Percentiles rank a stretch among this genome's conserved stretches.
phyloP scores from a whole-genome alignment of 2,797 vertebrate genomes.

The Enteromius radiatus region DNA sequence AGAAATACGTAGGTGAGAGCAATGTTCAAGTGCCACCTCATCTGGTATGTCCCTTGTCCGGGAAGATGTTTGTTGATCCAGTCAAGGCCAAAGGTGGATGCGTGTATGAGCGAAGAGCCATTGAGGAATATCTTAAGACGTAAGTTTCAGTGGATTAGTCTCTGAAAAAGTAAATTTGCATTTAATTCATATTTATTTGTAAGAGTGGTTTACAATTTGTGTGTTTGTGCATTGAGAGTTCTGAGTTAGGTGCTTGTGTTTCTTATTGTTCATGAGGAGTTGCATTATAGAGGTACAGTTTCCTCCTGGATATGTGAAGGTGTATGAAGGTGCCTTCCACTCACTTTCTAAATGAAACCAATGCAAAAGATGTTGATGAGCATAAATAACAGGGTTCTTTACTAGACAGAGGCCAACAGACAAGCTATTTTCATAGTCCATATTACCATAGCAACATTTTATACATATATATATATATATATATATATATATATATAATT shows the following conservation, averaged over 20 bases:
- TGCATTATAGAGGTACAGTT: neutral
- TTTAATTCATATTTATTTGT: neutral
- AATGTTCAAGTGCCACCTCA: neutral
- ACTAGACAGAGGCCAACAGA: neutral
- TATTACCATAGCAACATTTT: neutral
- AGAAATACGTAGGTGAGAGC: constrained; percentile 4
- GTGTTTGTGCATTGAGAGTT: neutral
- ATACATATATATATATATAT: too few species aligned
- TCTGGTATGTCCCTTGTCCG: constrained; percentile 64
- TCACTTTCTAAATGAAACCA: neutral
- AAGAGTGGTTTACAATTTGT: neutral
- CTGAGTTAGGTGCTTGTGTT: neutral
- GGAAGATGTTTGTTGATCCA: constrained; percentile 71
- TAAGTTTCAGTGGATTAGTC: neutral
- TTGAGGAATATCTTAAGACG: constrained; percentile 66
- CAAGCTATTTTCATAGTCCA: neutral
- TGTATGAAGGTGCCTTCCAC: neutral
- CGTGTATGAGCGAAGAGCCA: constrained; percentile 67
- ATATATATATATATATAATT: too few species aligned
- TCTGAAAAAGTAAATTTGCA: neutral
- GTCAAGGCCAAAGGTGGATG: constrained; percentile 62
- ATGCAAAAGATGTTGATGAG: neutral
- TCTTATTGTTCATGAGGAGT: neutral
- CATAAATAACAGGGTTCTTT: neutral
- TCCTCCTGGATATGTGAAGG: neutral